Conservation (phyloP, 2,888 invertebrate species). For the Monopis laevigella region DNA sequence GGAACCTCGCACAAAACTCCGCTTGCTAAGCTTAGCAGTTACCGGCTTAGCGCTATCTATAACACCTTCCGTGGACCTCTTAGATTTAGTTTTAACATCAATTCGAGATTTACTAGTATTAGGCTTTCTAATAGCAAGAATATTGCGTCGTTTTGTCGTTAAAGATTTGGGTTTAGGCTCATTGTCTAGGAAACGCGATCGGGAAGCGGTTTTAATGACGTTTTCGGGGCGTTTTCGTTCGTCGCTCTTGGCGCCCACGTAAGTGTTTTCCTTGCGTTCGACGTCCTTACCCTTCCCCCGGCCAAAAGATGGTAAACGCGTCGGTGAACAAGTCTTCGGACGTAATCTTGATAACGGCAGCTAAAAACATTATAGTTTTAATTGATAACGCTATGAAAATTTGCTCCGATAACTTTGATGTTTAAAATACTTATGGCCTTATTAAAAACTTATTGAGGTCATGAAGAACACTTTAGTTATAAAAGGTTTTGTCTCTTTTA, state of each 20-base stretch:
- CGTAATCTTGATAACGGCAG: slow-evolving; percentile 51
- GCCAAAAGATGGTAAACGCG: slow-evolving; percentile 41
- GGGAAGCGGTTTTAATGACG: slow-evolving; percentile 36
- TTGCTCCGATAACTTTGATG: no score
- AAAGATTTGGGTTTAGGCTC: slow-evolving; percentile 49
- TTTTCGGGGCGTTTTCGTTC: slow-evolving; percentile 42
- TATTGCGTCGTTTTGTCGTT: slow-evolving; percentile 42
- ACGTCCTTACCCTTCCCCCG: slow-evolving; percentile 50
- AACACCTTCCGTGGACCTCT: slow-evolving; percentile 45
- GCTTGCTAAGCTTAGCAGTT: slow-evolving; percentile 37
- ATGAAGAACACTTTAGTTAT: no score
- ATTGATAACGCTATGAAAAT: no score
- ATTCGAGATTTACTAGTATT: slow-evolving; percentile 45
- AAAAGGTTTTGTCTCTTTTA: no score
- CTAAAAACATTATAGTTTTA: slow-evolving; percentile 28
- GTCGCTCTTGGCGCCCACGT: slow-evolving; percentile 43
- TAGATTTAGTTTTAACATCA: slow-evolving; percentile 35
- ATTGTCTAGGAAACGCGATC: slow-evolving; percentile 41
- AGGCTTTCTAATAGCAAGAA: slow-evolving; percentile 51
- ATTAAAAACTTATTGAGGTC: no score
- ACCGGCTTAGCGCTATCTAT: slow-evolving; percentile 33
- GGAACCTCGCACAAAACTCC: slow-evolving; percentile 36
- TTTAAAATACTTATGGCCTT: no score
- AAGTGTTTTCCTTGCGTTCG: slow-evolving; percentile 58
- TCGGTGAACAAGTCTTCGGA: slow-evolving; percentile 44